Evolutionary conservation across 2,888 invertebrate species (phyloP).

Genomic region (Geotrupes spiniger): DNA sequence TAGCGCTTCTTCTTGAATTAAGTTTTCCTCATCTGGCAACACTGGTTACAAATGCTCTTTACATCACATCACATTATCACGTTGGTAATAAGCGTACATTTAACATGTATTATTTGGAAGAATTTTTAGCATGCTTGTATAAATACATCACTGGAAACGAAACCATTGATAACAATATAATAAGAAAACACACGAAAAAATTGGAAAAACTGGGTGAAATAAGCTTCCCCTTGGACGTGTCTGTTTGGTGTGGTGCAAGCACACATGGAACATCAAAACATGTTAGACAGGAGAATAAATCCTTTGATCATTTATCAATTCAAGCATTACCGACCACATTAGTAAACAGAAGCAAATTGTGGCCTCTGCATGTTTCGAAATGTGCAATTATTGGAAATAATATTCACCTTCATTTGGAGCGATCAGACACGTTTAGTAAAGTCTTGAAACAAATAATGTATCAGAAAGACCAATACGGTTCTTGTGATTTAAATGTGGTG

Average conservation of each 20-base stretch:
- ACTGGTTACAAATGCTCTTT: too few relatives aligned
- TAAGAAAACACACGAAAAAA: constrained; percentile 61
- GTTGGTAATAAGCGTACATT: too few relatives aligned
- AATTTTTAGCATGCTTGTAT: constrained; percentile 25
- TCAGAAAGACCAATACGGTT: constrained; percentile 38
- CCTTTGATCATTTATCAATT: constrained; percentile 32
- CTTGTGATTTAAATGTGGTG: constrained; percentile 18
- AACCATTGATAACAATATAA: constrained; percentile 32
- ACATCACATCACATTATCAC: too few relatives aligned
- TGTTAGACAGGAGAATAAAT: constrained; percentile 30
- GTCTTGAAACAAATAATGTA: constrained; percentile 39
- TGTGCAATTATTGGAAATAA: constrained; percentile 50
- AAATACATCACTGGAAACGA: constrained; percentile 23
- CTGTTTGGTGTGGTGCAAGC: constrained; percentile 58
- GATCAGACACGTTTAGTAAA: constrained; percentile 39
- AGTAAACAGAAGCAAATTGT: constrained; percentile 49
- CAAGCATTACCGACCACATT: constrained; percentile 43
- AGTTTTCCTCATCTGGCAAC: too few relatives aligned
- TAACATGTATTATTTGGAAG: too few relatives aligned
- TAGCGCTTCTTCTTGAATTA: too few relatives aligned
- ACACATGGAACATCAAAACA: constrained; percentile 11
- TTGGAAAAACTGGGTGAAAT: constrained; percentile 60
- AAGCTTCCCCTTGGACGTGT: constrained; percentile 58
- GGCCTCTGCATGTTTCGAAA: constrained; percentile 52
- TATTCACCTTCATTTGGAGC: constrained; percentile 56